A percentile compares a stretch with the other conserved stretches of the same genome.
Evolutionary conservation across 2,113 vertebrate genomes (phyloP).

Genomic region (Entelurus aequoreus): DNA sequence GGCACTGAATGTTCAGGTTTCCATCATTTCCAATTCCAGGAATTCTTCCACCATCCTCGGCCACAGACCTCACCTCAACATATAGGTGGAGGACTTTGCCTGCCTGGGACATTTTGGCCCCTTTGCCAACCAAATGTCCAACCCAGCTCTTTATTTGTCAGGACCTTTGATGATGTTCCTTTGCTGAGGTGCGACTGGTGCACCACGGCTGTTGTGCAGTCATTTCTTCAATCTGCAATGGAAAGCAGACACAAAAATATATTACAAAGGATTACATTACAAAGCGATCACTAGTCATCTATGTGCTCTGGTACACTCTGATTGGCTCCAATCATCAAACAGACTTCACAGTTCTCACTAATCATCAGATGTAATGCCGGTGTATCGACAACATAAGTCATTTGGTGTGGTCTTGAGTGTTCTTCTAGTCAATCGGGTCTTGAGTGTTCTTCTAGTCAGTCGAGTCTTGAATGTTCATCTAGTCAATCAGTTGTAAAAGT

Average conservation of each 20-base stretch:
- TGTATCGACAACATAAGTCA: background rate
- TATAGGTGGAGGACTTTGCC: conserved; percentile 73
- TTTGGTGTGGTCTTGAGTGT: background rate
- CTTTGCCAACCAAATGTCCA: background rate
- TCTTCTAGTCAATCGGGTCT: too few species aligned
- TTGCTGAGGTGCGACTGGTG: background rate
- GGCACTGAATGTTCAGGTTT: conserved; percentile 41
- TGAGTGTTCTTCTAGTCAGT: too few species aligned
- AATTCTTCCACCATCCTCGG: conserved; percentile 49
- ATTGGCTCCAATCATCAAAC: background rate
- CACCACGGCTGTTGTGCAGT: background rate
- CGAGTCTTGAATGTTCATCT: too few species aligned
- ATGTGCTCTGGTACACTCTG: background rate
- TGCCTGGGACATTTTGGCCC: conserved; percentile 65
- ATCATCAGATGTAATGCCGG: background rate
- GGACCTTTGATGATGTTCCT: background rate
- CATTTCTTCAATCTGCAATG: conserved; percentile 30
- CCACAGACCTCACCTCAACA: conserved; percentile 69
- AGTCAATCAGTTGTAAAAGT: too few species aligned
- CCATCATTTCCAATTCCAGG: conserved; percentile 20
- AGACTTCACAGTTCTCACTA: too few species aligned
- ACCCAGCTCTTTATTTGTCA: background rate
- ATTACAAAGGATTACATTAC: background rate
- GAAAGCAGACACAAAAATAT: conserved; percentile 17
- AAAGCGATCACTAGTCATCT: background rate